phyloP scores from a whole-genome alignment of 2,113 vertebrate species.

The Pollimyrus isidori region DNA sequence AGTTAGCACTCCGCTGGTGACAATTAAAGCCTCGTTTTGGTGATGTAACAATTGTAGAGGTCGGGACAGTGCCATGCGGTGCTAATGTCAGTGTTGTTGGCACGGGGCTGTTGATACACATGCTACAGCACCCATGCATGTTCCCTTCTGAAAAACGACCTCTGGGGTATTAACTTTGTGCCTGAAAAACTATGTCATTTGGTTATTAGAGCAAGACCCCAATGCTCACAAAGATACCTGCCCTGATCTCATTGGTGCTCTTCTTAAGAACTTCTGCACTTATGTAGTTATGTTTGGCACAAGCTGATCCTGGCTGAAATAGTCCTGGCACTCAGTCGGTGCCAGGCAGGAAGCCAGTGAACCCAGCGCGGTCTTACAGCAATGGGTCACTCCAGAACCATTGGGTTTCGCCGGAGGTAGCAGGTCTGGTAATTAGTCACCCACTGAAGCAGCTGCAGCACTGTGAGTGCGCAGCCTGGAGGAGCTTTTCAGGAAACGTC shows the following conservation, averaged over 20 bases:
- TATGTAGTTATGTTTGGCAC: background rate
- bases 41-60: background rate
- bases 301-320: background rate
- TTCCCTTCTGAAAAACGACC: background rate
- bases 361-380: background rate
- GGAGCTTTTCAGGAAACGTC: background rate
- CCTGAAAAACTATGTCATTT: background rate
- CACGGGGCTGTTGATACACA: background rate
- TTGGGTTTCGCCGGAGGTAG: background rate
- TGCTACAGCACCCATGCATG: background rate
- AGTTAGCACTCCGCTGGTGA: background rate
- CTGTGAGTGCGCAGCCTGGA: background rate
- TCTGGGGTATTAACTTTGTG: background rate
- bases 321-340: background rate
- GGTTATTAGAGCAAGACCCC: background rate
- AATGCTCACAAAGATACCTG: background rate
- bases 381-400: background rate
- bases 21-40: background rate
- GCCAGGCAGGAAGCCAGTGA: background rate
- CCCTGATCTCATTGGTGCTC: background rate
- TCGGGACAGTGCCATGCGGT: background rate
- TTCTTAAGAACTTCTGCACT: background rate
- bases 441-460: background rate
- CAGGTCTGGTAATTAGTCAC: background rate
- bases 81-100: background rate